Evolutionary conservation across 2,888 invertebrate genomes (phyloP).

Genomic region (Creontiades dilutus): DNA sequence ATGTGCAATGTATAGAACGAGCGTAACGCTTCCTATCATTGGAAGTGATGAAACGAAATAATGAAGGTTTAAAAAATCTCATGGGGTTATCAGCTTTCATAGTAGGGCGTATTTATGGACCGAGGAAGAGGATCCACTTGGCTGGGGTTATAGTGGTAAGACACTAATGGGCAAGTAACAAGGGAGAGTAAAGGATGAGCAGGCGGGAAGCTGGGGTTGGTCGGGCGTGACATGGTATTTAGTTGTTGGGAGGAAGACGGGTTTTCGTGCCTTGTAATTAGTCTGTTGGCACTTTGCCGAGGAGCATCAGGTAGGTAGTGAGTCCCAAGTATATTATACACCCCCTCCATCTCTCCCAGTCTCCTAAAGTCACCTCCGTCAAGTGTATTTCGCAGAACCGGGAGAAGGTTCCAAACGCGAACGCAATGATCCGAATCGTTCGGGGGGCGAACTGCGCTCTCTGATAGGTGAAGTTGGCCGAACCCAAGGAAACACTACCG

Average conservation of each 20-base stretch:
- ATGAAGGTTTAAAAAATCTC: not conserved
- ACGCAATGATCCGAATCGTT: not conserved
- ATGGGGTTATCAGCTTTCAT: not conserved
- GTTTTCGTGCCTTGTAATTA: constrained; percentile 48
- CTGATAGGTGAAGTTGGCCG: too few relatives aligned
- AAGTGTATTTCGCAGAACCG: not conserved
- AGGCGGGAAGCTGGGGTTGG: not conserved
- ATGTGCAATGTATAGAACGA: too few relatives aligned
- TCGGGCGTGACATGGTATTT: constrained; percentile 31
- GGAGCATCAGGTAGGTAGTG: constrained; percentile 61
- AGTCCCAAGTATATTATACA: not conserved
- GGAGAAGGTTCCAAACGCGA: not conserved
- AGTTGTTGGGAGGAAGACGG: constrained; percentile 39
- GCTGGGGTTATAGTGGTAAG: constrained; percentile 54
- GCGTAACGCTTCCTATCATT: too few relatives aligned
- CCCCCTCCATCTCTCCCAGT: not conserved
- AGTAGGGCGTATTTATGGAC: not conserved
- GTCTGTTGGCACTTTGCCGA: constrained; percentile 56
- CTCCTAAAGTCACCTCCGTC: not conserved
- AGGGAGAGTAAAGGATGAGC: constrained; percentile 58
- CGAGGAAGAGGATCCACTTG: constrained; percentile 26
- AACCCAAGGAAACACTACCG: too few relatives aligned
- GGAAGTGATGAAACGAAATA: not conserved
- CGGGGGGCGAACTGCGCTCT: not conserved
- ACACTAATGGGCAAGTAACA: constrained; percentile 64